Evolutionary conservation across 2,888 invertebrate species (phyloP).

Genomic region (Andricus curvator): DNA sequence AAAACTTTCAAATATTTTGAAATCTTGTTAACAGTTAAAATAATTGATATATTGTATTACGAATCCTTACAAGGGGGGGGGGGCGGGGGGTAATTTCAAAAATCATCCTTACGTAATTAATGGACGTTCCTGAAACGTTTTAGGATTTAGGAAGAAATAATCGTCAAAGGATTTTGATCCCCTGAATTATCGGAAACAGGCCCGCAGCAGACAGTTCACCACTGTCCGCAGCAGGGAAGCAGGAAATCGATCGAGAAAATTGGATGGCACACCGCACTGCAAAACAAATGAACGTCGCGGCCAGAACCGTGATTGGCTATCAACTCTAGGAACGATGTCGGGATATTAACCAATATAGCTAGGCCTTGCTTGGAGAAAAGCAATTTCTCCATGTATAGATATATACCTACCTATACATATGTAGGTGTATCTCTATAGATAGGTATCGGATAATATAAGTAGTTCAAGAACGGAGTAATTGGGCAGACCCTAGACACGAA

Average conservation of each 20-base stretch:
- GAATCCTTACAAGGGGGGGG: too few relatives aligned
- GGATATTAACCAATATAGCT: constrained; percentile 63
- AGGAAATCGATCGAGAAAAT: constrained; percentile 61
- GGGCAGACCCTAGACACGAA: background rate
- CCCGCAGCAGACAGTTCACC: constrained; percentile 48
- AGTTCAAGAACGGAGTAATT: constrained; percentile 6
- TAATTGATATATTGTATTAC: too few relatives aligned
- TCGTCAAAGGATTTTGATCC: constrained; percentile 41
- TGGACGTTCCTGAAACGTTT: background rate
- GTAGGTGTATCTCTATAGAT: too few relatives aligned
- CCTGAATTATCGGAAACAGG: constrained; percentile 48
- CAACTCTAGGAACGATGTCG: constrained; percentile 58
- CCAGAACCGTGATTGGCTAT: constrained; percentile 67
- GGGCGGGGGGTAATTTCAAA: too few relatives aligned
- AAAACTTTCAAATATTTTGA: too few relatives aligned
- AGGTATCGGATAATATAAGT: background rate
- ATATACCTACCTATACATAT: background rate
- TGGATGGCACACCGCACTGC: constrained; percentile 65
- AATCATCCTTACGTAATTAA: background rate
- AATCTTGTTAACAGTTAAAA: too few relatives aligned
- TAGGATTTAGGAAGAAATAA: constrained; percentile 26
- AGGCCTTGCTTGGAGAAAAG: constrained; percentile 32
- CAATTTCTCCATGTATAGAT: background rate
- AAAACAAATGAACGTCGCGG: constrained; percentile 72
- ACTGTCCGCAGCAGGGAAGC: constrained; percentile 40